Percentiles rank a stretch among this genome's conserved stretches.
Evolutionary conservation across 53 echinoderm and acorn worm genomes (phyloP).

Genomic region (Echinometra lucunter): DNA sequence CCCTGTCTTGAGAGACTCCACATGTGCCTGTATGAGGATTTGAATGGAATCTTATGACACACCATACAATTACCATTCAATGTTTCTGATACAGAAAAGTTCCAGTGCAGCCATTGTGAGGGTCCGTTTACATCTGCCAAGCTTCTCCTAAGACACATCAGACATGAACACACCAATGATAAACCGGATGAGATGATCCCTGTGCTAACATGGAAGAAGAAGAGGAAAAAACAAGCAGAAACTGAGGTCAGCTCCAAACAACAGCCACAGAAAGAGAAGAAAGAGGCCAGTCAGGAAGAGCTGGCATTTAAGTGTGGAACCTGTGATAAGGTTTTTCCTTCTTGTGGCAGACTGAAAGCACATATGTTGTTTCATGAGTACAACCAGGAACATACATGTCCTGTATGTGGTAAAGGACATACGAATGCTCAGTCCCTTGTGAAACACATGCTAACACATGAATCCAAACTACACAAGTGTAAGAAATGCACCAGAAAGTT

Average conservation of each 20-base stretch:
- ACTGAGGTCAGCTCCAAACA: not conserved
- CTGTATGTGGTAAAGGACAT: constrained; percentile 38
- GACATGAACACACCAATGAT: not conserved
- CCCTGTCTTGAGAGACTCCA: not conserved
- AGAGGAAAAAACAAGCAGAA: not conserved
- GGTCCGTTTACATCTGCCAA: constrained; percentile 2
- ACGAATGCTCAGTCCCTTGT: not conserved
- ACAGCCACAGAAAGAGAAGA: not conserved
- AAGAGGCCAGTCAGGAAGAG: not conserved
- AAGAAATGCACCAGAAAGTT: constrained; percentile 13
- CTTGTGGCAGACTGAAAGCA: constrained; percentile 28
- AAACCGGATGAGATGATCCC: constrained; percentile 6
- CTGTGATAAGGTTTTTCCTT: constrained; percentile 47
- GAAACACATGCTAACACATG: constrained; percentile 24
- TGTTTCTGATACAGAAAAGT: not conserved
- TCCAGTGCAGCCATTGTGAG: constrained; percentile 44
- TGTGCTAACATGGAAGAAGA: constrained; percentile 3
- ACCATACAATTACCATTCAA: not conserved
- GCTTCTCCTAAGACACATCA: constrained; percentile 33
- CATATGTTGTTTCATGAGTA: constrained; percentile 50
- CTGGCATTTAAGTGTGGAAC: not conserved
- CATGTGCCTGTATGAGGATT: not conserved
- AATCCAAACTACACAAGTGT: constrained; percentile 38
- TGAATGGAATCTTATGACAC: not conserved
- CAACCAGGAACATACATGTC: constrained; percentile 28